A percentile compares a stretch with the other conserved stretches of the same genome.
Evolutionary conservation across 2,888 invertebrate genomes (phyloP).

Genomic region (Rhagophthalmus giganteus): DNA sequence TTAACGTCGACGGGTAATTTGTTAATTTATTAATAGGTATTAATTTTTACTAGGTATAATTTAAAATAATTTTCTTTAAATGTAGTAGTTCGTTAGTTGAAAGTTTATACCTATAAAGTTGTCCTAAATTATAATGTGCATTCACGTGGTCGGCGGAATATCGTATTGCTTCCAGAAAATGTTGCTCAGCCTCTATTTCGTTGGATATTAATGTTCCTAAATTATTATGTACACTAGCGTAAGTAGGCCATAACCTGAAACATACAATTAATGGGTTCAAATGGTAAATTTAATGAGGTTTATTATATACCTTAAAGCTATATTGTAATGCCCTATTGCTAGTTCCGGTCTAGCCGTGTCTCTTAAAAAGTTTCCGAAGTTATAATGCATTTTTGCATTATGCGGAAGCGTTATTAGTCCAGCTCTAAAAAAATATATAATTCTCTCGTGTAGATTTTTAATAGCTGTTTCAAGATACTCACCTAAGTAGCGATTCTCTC

Average conservation of each 20-base stretch:
- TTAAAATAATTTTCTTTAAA: no score
- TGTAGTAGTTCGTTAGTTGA: no score
- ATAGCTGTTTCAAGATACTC: constrained; percentile 33
- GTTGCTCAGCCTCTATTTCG: constrained; percentile 70
- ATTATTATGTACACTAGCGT: constrained; percentile 87
- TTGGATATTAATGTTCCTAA: constrained; percentile 76
- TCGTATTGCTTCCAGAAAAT: constrained; percentile 73
- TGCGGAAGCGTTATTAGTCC: constrained; percentile 78
- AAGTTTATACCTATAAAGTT: constrained; percentile 71
- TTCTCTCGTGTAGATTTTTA: neutral
- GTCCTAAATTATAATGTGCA: constrained; percentile 83
- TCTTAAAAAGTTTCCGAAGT: constrained; percentile 83
- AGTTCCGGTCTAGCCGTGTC: constrained; percentile 72
- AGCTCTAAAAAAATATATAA: constrained; percentile 61
- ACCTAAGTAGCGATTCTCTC: constrained; percentile 77
- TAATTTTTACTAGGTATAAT: no score
- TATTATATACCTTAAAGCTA: constrained; percentile 68
- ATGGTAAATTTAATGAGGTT: neutral
- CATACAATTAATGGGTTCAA: constrained; percentile 16
- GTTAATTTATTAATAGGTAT: no score
- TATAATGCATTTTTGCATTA: constrained; percentile 90
- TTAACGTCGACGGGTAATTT: no score
- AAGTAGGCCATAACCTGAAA: constrained; percentile 78
- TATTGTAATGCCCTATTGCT: constrained; percentile 77
- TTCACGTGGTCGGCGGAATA: constrained; percentile 78